Percentiles rank a stretch among this genome's conserved stretches.
phyloP scores from a whole-genome alignment of 2,113 vertebrate genomes.

The Rhinogobius similis region DNA sequence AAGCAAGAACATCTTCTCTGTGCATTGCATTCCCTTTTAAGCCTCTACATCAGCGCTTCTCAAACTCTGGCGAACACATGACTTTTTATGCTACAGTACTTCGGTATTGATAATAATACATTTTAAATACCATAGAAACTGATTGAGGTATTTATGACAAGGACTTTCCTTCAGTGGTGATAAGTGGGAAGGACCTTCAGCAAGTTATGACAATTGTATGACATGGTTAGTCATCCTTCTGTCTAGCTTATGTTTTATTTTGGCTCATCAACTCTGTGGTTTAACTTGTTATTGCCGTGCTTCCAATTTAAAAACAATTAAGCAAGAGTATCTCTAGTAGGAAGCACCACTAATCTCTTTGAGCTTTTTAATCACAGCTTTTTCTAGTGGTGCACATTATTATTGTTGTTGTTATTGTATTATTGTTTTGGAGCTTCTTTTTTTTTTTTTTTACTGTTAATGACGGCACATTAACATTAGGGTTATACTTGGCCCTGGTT shows the following conservation, averaged over 20 bases:
- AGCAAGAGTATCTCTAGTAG: constrained; percentile 39
- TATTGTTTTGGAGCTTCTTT: not conserved
- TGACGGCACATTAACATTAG: not conserved
- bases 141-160: too few relatives aligned
- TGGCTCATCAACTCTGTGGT: constrained; percentile 40
- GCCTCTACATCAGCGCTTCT: constrained; percentile 3
- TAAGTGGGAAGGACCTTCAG: too few relatives aligned
- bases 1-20: constrained; percentile 44
- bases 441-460: not conserved
- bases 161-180: too few relatives aligned
- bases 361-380: constrained; percentile 20
- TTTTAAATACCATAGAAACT: too few relatives aligned
- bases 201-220: too few relatives aligned
- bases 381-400: not conserved
- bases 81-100: too few relatives aligned
- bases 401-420: too few relatives aligned
- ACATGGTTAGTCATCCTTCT: too few relatives aligned
- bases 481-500: not conserved
- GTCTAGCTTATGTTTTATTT: constrained; percentile 1
- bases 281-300: constrained; percentile 46
- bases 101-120: not conserved
- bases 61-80: too few relatives aligned
- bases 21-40: constrained; percentile 29
- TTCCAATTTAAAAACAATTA: constrained; percentile 59
- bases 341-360: constrained; percentile 20